Conservation (phyloP, 1,140 invertebrate genomes). For the Panagrolaimus sp. region DNA sequence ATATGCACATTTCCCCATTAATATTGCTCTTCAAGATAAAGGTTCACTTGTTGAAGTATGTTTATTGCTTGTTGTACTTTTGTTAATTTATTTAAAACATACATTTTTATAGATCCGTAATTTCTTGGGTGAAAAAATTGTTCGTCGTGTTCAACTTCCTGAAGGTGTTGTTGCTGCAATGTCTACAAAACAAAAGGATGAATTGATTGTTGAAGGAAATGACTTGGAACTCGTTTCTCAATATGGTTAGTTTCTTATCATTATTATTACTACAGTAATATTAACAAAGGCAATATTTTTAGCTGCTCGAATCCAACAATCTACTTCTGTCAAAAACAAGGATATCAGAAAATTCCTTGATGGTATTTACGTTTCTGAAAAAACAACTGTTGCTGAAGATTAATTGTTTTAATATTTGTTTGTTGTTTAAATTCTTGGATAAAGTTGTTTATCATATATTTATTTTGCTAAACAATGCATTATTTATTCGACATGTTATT, state of each 20-base stretch:
- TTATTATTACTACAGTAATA: not conserved
- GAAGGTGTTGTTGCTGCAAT: constrained; percentile 85
- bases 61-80: constrained; percentile 11
- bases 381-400: constrained; percentile 66
- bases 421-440: constrained; percentile 5
- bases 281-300: constrained; percentile 59
- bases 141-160: constrained; percentile 87
- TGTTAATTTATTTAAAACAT: no score
- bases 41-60: constrained; percentile 74
- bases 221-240: constrained; percentile 93
- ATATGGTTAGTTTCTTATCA: constrained; percentile 67
- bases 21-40: constrained; percentile 87
- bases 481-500: not conserved
- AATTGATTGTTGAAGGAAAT: constrained; percentile 93
- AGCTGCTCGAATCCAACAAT: constrained; percentile 97
- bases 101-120: constrained; percentile 79
- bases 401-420: constrained; percentile 12
- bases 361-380: constrained; percentile 97
- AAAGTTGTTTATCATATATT: not conserved
- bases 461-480: no score
- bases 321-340: constrained; percentile 95
- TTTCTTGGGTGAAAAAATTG: constrained; percentile 96
- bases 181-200: constrained; percentile 90
- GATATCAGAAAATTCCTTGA: constrained; percentile 99
- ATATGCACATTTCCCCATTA: constrained; percentile 99